Evolutionary conservation across 2,888 invertebrate species (phyloP).

Genomic region (Xestoiulus laeticollis): DNA sequence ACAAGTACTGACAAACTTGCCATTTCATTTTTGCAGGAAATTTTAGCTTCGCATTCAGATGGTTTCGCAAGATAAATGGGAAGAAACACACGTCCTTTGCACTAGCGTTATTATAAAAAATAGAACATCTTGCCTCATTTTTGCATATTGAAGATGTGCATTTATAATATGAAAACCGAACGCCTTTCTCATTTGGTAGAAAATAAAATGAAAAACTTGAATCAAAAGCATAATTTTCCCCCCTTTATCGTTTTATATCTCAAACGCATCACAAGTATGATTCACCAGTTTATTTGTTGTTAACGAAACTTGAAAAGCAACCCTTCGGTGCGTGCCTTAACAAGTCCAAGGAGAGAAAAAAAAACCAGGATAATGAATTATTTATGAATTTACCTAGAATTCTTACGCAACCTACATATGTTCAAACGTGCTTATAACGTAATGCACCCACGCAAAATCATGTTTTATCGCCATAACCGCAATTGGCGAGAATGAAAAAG

Average conservation of each 20-base stretch:
- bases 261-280: neutral
- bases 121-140: neutral
- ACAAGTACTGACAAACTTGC: neutral
- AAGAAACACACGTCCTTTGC: too few relatives aligned
- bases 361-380: neutral
- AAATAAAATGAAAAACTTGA: neutral
- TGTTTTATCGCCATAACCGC: neutral
- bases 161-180: too few relatives aligned
- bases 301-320: neutral
- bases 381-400: neutral
- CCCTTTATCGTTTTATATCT: neutral
- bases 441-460: neutral
- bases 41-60: neutral
- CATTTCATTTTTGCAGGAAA: neutral
- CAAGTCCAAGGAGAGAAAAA: neutral
- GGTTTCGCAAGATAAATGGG: too few relatives aligned
- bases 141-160: too few relatives aligned
- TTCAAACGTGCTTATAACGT: neutral
- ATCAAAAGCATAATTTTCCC: neutral
- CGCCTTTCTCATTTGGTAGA: too few relatives aligned
- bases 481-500: neutral
- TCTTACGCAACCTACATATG: neutral
- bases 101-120: too few relatives aligned
- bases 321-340: neutral
- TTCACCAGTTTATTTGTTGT: neutral